phyloP scores from a whole-genome alignment of 2,797 vertebrate species.

The Poliocrania exsul region DNA sequence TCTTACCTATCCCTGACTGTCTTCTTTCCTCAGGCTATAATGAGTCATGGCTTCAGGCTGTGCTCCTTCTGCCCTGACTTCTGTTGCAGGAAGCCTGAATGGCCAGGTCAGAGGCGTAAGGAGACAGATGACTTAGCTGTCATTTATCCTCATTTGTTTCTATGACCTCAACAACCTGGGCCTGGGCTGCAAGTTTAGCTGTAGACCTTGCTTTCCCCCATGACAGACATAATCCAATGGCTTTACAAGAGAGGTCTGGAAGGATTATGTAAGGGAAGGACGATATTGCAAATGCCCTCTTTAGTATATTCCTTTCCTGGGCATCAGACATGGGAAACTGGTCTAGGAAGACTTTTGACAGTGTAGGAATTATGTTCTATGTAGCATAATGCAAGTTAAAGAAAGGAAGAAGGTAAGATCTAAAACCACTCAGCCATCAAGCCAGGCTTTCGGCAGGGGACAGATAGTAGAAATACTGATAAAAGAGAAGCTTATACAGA shows the following conservation, averaged over 20 bases:
- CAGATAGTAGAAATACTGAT: not conserved
- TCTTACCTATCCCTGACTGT: not conserved
- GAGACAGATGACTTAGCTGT: not conserved
- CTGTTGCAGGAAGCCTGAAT: not conserved
- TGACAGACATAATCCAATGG: not conserved
- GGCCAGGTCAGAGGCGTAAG: not conserved
- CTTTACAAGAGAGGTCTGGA: not conserved
- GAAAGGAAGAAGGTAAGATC: not conserved
- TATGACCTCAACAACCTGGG: not conserved
- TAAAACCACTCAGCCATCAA: not conserved
- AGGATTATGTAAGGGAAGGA: not conserved
- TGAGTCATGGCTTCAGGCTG: not conserved
- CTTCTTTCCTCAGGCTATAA: not conserved
- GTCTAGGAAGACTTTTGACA: not conserved
- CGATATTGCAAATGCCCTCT: not conserved
- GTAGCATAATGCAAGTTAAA: not conserved
- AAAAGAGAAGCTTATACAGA: not conserved
- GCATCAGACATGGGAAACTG: not conserved
- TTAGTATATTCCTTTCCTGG: not conserved
- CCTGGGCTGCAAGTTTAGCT: not conserved
- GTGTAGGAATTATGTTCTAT: not conserved
- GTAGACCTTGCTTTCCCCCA: not conserved
- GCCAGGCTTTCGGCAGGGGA: not conserved
- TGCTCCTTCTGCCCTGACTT: not conserved
- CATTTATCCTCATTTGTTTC: not conserved